Evolutionary conservation across 2,888 invertebrate species (phyloP).

Genomic region (Pemphredon lugubris): DNA sequence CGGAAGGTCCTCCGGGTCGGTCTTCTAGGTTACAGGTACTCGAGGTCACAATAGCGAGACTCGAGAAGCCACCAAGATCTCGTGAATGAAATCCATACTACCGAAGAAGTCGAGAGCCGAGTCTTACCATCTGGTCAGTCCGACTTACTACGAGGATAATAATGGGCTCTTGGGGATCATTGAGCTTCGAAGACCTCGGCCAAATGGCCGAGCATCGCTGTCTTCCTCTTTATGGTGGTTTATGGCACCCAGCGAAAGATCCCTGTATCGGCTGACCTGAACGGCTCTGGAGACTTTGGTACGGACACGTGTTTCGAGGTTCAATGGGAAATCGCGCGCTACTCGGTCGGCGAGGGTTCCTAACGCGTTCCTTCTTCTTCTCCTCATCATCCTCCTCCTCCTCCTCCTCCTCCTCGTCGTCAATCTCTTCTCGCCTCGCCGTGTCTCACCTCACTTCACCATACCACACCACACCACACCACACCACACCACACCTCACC

Average conservation of each 20-base stretch:
- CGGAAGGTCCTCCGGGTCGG: constrained; percentile 20
- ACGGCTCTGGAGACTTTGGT: not conserved
- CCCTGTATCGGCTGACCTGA: constrained; percentile 43
- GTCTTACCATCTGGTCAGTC: constrained; percentile 73
- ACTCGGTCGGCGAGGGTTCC: not conserved
- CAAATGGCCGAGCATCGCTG: constrained; percentile 37
- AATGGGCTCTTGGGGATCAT: constrained; percentile 67
- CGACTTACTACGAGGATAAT: constrained; percentile 71
- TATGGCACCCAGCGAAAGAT: constrained; percentile 44
- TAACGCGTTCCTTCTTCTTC: not conserved
- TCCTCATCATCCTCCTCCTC: not conserved
- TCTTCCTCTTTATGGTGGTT: constrained; percentile 54
- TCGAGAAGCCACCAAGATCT: constrained; percentile 47
- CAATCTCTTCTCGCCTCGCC: not conserved
- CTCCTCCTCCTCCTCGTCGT: not conserved
- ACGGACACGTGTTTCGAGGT: constrained; percentile 55
- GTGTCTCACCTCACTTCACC: not conserved
- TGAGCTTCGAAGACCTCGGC: constrained; percentile 41
- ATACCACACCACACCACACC: too few species aligned
- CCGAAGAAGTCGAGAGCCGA: constrained; percentile 44
- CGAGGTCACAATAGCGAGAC: constrained; percentile 72
- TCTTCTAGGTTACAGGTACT: constrained; percentile 77
- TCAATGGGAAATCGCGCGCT: constrained; percentile 46
- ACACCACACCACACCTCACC: too few species aligned
- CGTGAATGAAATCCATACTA: constrained; percentile 71